Evolutionary conservation across 2,888 invertebrate genomes (phyloP).

Genomic region (Punctoribates punctum): DNA sequence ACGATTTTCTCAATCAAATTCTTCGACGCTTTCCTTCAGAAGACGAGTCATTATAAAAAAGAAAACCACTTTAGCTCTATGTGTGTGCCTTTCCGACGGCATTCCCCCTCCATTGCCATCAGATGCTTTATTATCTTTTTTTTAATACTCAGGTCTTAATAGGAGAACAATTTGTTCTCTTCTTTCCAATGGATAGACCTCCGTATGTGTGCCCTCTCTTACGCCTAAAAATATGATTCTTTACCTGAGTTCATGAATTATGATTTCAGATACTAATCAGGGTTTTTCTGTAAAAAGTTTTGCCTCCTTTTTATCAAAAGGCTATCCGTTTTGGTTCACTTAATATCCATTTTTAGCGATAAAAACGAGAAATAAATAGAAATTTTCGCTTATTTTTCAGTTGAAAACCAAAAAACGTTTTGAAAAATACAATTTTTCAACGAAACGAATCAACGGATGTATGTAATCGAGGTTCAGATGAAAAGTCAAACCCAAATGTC

Average conservation of each 20-base stretch:
- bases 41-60: neutral
- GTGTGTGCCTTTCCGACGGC: no score
- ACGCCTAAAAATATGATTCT: neutral
- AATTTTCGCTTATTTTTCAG: neutral
- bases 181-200: no score
- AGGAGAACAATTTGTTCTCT: no score
- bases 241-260: neutral
- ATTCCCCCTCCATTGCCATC: no score
- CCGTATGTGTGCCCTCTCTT: no score
- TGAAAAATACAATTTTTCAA: neutral
- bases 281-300: neutral
- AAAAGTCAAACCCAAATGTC: no score
- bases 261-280: neutral
- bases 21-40: neutral
- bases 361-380: neutral
- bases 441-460: no score
- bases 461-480: no score
- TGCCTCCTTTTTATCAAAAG: neutral
- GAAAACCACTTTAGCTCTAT: neutral
- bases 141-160: no score
- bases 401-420: neutral
- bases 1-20: constrained; percentile 15
- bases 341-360: neutral
- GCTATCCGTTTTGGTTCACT: neutral
- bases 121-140: no score